Conservation (phyloP, 2,113 vertebrate species). For the Camelus dromedarius region DNA sequence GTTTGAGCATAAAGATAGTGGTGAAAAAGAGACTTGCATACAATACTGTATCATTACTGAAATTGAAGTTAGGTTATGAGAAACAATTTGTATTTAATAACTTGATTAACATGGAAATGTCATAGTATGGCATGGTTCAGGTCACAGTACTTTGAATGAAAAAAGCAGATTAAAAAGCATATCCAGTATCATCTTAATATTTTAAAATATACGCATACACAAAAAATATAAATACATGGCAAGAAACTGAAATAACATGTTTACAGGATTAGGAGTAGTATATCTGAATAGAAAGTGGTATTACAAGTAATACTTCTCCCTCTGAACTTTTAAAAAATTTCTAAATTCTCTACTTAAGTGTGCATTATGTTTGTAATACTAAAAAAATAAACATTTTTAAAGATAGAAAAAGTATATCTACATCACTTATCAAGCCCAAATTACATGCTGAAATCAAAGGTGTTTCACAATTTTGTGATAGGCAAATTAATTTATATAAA, state of each 20-base stretch:
- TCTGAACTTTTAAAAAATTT: not conserved
- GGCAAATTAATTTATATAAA: not conserved
- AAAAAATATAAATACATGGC: not conserved
- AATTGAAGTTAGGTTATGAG: not conserved
- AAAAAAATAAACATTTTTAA: slow-evolving; percentile 23
- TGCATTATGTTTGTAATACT: not conserved
- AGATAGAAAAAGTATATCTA: not conserved
- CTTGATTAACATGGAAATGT: not conserved
- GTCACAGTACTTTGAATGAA: not conserved
- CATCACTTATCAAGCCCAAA: not conserved
- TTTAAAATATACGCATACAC: not conserved
- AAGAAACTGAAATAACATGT: slow-evolving; percentile 37
- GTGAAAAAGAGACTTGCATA: slow-evolving; percentile 26
- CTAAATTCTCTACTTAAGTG: slow-evolving; percentile 1
- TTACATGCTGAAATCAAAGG: slow-evolving; percentile 27
- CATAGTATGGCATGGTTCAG: not conserved
- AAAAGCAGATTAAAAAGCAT: not conserved
- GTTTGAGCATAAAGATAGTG: not conserved
- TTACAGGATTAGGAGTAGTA: not conserved
- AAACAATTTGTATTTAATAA: slow-evolving; percentile 20
- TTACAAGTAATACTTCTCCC: not conserved
- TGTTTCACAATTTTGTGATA: not conserved
- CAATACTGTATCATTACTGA: not conserved
- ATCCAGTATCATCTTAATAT: not conserved
- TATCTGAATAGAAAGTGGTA: not conserved